Base-by-base conservation (phyloP, 2,797 vertebrate species). In the Hapalemur alaotrensis region DNA sequence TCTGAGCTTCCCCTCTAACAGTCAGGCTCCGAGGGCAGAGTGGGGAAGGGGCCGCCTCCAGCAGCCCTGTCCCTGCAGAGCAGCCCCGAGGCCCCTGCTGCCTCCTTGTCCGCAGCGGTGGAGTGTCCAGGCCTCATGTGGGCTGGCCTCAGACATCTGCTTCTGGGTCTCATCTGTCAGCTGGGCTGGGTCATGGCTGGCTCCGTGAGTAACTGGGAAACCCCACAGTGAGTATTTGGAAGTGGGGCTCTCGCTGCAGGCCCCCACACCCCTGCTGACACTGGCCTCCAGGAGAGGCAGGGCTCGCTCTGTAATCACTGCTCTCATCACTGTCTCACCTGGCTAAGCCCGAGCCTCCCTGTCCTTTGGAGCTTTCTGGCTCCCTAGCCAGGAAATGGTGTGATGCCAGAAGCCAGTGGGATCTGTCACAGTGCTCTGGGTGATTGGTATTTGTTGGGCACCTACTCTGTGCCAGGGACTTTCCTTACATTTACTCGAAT, bases 31-130 rank as follows among this genome's bases (percentile, higher is more conserved):
- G 61, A 92, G 63, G 35, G 13, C 28, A 2, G 65, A 54, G 25
- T 30, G 35, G 46, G 25, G 11, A 61, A n/a, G 43, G 28, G 50
- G 32, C 14, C 1, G 4, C 35, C 35, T 81, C 72, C 10, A 28
- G 18, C 2, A 48, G 23, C 14, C 11, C 8, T 43, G 65, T 12
- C 32, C 35, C 73, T 32, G 57, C 4, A 57, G 48, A 75, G 63
- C n/a, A 7, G 14, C 12, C 20, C 25, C 2, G 0, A 41, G 59
- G 48, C 22, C 30, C 20, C 52, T 0, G 7, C 28, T 17, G 10
- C 63, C 43, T 83, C 70, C 85, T 48, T 12, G 28, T 75, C 48
- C 12, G 28, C 4, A 48, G n/a, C 65, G 15, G 59, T 9, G 52
- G 25, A 50, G 13, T 41, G 25, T 38, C 72, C 69, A 63, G 70